Conservation (phyloP, 2,797 vertebrate species). For the Cuculus canorus region DNA sequence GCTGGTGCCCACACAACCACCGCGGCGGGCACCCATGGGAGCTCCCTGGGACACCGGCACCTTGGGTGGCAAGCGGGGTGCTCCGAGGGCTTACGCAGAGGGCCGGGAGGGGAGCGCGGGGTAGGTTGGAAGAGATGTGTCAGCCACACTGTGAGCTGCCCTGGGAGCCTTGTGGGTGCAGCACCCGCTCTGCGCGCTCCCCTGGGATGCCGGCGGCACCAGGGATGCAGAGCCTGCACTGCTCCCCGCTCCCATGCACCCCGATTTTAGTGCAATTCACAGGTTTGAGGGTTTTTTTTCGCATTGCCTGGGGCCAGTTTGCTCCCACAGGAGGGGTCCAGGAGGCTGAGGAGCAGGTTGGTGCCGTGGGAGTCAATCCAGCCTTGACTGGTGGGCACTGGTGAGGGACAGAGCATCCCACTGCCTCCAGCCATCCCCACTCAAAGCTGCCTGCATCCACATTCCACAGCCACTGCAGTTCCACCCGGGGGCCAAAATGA, state of each 20-base stretch:
- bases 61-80: fast-evolving
- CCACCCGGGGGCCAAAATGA: fast-evolving
- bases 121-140: neutral
- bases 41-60: neutral
- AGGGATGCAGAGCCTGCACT: neutral
- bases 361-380: fast-evolving
- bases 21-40: neutral
- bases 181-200: neutral
- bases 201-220: fast-evolving
- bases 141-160: neutral
- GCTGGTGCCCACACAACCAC: neutral
- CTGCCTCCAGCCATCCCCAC: fast-evolving
- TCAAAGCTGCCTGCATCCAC: fast-evolving
- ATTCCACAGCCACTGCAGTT: fast-evolving
- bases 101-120: fast-evolving
- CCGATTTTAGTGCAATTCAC: neutral
- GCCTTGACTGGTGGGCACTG: fast-evolving
- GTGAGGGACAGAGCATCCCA: neutral
- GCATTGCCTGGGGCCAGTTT: neutral
- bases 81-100: fast-evolving
- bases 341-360: neutral
- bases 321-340: neutral
- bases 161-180: neutral
- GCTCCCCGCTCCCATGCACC: neutral
- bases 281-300: fast-evolving